A percentile compares a stretch with the other conserved stretches of the same genome.
These are phyloP conservation scores for Drosophila phalerata DNA, from an alignment of 2,888 invertebrate genomes.

Conservation along the genomic window DNA sequence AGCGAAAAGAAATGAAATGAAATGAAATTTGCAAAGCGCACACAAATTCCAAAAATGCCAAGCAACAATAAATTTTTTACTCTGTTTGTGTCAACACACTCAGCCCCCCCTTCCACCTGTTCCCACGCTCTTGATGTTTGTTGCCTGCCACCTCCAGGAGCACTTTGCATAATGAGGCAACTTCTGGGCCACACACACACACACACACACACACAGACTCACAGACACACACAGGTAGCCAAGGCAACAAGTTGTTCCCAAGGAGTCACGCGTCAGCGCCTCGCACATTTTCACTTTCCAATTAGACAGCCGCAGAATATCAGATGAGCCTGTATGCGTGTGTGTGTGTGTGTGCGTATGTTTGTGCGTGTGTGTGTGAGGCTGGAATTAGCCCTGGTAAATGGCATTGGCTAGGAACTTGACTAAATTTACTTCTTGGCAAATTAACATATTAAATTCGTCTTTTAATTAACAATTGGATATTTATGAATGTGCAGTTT, in stretches of 20 bases:
- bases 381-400: conserved; percentile 19
- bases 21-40: conserved; percentile 67
- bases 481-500: conserved; percentile 1
- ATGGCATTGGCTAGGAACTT: background rate
- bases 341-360: conserved; percentile 10
- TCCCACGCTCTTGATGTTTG: background rate
- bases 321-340: conserved; percentile 20
- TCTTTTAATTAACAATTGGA: background rate
- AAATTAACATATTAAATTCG: conserved; percentile 7
- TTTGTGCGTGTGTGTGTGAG: background rate
- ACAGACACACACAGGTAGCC: conserved; percentile 31
- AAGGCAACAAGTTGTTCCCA: conserved; percentile 74
- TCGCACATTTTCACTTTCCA: conserved; percentile 73
- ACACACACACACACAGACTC: too few species aligned
- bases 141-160: conserved; percentile 19
- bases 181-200: conserved; percentile 36
- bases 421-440: conserved; percentile 3
- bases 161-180: conserved; percentile 78
- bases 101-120: background rate
- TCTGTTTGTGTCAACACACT: conserved; percentile 52
- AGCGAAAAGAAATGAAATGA: conserved; percentile 44
- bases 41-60: conserved; percentile 63
- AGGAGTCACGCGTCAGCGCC: conserved; percentile 76
- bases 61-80: conserved; percentile 38
- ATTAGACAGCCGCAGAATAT: conserved; percentile 66